Base-by-base conservation (phyloP, 2,797 vertebrate genomes). In the Rhinella marina region DNA sequence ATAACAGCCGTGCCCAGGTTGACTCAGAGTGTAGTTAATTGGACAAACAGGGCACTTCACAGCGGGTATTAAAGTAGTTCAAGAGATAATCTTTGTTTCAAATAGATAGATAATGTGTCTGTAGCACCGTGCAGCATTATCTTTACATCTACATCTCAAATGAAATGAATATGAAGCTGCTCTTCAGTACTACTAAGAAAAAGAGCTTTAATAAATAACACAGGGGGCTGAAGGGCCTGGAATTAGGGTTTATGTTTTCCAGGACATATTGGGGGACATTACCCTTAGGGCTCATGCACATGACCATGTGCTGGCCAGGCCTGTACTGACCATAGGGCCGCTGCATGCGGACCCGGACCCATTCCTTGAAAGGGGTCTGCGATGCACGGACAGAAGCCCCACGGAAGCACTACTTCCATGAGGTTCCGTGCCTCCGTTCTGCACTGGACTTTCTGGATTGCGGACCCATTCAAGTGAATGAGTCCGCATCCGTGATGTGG, bases 21-120 rank as follows among this genome's bases (percentile, higher is more conserved):
- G 94, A 95, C 94, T 95, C 92, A 41, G 77, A 91, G 93, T 94
- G 94, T 92, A 94, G 94, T 92, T 95, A 95, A 96, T 95, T 95
- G 94, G 94, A 94, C 91, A 93, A 95, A 95, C 93, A 93, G 91
- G 92, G 92, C 93, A 93, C 93, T 95, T 92, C 91, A 91, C 92
- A 87, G 86, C 90, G 92, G 92, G 90, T 92, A 95, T 95, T 93
- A 93, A 93, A 95, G 93, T 93, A 93, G 92, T 95, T 93, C 92
- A 92, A 94, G 94, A 89, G 87, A 93, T 90, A 92, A 93, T 95
- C 94, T 92, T 91, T 92, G 86, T 94, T 94, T 94, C 93, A 94
- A 95, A 95, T 95, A 91, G 93, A 92, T 94, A 94, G 93, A 94
- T 94, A 95, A 96, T 95, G 93, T 88, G 64, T 84, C 86, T 17